Percentiles rank a stretch among this genome's conserved stretches.
phyloP scores from a whole-genome alignment of 2,888 invertebrate genomes.

The Drymonia ruficornis region DNA sequence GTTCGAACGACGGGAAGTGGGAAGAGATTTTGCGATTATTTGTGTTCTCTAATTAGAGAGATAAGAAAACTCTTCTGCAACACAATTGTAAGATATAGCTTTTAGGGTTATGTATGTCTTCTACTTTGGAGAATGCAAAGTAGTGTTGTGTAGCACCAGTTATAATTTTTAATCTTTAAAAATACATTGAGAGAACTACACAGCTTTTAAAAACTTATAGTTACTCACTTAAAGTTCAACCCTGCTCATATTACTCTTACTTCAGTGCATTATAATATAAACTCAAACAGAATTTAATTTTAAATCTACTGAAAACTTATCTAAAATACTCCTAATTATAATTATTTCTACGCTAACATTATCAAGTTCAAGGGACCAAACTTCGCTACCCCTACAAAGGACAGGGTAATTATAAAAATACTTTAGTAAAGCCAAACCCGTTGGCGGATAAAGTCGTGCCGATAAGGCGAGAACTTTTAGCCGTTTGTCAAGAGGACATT shows the following conservation, averaged over 20 bases:
- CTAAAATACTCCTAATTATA: no score
- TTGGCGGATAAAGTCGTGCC: constrained; percentile 28
- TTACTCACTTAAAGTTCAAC: no score
- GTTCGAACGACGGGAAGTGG: constrained; percentile 56
- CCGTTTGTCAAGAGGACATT: constrained; percentile 48
- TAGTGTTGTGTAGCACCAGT: not conserved
- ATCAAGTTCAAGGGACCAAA: constrained; percentile 17
- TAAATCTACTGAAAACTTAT: no score
- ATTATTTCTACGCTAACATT: constrained; percentile 3
- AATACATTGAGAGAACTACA: no score
- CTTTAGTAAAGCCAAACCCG: constrained; percentile 24
- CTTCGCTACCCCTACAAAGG: constrained; percentile 27
- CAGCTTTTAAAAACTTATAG: no score
- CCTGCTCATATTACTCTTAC: no score
- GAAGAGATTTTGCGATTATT: constrained; percentile 67
- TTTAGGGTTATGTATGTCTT: constrained; percentile 30
- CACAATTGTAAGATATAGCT: constrained; percentile 53
- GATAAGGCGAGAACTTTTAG: constrained; percentile 52
- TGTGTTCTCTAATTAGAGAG: constrained; percentile 62
- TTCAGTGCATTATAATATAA: no score
- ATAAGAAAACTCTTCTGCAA: constrained; percentile 58
- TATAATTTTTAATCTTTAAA: not conserved
- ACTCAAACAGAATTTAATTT: no score
- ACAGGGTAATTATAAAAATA: constrained; percentile 49
- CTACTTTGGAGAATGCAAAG: not conserved